Conservation (phyloP, 2,888 invertebrate species). For the Eupithecia subumbrata region DNA sequence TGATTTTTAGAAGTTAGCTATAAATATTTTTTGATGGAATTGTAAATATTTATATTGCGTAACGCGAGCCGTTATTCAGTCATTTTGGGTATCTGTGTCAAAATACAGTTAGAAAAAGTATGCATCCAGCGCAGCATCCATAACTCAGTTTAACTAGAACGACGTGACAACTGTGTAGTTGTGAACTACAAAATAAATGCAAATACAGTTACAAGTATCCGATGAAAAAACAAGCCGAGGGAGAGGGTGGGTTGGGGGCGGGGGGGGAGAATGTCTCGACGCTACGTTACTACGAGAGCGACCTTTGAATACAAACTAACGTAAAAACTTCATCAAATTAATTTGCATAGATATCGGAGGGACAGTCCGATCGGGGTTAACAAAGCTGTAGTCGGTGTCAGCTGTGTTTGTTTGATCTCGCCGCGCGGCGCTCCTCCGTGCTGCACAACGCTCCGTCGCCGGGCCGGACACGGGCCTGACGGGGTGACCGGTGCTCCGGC, state of each 20-base stretch:
- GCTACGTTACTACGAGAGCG: neutral
- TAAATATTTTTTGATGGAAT: neutral
- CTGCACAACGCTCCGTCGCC: too few relatives aligned
- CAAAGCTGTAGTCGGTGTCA: neutral
- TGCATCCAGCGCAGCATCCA: neutral
- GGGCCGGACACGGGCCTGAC: too few relatives aligned
- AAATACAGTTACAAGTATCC: neutral
- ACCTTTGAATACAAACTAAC: neutral
- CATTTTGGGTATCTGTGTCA: neutral
- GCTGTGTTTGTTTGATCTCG: neutral
- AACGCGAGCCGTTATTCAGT: neutral
- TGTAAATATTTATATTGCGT: neutral
- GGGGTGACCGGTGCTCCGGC: too few relatives aligned
- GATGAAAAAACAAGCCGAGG: neutral
- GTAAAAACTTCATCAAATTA: neutral
- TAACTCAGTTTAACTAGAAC: neutral
- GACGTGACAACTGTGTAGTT: neutral
- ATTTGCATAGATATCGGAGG: constrained; percentile 2
- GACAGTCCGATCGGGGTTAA: neutral
- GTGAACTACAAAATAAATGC: neutral
- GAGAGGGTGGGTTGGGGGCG: too few relatives aligned
- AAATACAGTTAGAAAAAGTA: too few relatives aligned
- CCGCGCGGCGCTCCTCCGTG: too few relatives aligned
- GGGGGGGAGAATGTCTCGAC: neutral
- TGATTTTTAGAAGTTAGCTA: neutral